Evolutionary conservation across 2,888 invertebrate species (phyloP).

Genomic region (Cerastis rubricosa): DNA sequence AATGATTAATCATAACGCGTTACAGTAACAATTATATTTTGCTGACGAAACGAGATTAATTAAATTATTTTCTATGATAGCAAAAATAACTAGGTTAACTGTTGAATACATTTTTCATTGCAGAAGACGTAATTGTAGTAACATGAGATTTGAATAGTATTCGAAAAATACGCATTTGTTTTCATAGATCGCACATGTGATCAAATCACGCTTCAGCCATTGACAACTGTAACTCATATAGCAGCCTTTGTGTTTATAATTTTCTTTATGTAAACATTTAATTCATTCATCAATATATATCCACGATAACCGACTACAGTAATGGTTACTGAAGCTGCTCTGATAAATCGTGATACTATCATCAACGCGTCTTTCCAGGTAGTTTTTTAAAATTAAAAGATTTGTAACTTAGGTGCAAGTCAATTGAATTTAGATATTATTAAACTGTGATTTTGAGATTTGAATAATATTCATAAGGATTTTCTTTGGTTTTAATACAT

Average conservation of each 20-base stretch:
- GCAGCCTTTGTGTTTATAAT: neutral
- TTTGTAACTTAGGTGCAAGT: neutral
- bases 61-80: conserved; percentile 14
- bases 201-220: neutral
- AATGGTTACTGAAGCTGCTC: neutral
- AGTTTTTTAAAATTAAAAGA: neutral
- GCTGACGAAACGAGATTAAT: conserved; percentile 17
- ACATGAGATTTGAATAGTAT: neutral
- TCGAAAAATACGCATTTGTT: conserved; percentile 16
- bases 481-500: neutral
- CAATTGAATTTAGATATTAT: neutral
- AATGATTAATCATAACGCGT: neutral
- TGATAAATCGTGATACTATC: neutral
- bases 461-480: neutral
- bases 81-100: conserved; percentile 14
- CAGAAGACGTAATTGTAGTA: conserved; percentile 2
- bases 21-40: neutral
- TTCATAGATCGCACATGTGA: neutral
- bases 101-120: conserved; percentile 7
- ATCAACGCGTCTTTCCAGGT: neutral
- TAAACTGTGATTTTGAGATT: neutral
- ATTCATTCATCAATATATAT: neutral
- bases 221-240: neutral
- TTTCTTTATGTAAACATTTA: neutral
- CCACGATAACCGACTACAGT: neutral